Conservation (phyloP, 2,113 vertebrate species). For the Orcinus orca region DNA sequence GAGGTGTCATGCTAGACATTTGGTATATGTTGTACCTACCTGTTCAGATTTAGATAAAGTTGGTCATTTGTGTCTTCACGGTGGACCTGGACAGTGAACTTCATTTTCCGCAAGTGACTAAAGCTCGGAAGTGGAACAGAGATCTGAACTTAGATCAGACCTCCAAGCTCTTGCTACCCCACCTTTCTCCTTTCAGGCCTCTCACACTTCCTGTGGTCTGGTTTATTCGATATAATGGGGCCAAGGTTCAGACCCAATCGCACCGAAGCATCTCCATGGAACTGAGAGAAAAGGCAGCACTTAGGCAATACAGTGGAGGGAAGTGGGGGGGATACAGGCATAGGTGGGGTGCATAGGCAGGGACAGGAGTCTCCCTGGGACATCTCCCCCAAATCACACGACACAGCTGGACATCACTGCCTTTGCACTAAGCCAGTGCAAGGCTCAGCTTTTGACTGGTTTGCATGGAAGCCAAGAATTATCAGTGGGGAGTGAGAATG, state of each 20-base stretch:
- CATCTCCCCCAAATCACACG: background rate
- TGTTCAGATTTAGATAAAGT: fast-evolving
- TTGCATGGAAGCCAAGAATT: background rate
- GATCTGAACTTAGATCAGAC: too few relatives aligned
- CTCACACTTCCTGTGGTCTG: background rate
- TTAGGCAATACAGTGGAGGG: fast-evolving
- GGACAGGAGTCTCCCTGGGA: background rate
- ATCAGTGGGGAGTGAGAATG: fast-evolving
- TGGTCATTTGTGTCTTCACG: background rate
- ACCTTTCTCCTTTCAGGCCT: background rate
- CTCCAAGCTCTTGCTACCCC: background rate
- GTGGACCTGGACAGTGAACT: background rate
- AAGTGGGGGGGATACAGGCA: background rate
- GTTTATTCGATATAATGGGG: background rate
- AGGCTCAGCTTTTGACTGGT: background rate
- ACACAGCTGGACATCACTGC: background rate
- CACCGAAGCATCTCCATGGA: background rate
- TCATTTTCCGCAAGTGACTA: background rate
- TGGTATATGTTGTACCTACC: fast-evolving
- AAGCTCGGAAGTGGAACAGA: background rate
- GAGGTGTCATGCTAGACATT: fast-evolving
- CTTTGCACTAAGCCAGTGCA: background rate
- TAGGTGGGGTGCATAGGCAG: fast-evolving
- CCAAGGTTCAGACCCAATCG: background rate
- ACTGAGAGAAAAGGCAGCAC: background rate